A percentile compares a stretch with the other conserved stretches of the same genome.
These are phyloP conservation scores for Pachycephus smyrnensis DNA, from an alignment of 2,888 invertebrate species.

Conservation along the genomic window DNA sequence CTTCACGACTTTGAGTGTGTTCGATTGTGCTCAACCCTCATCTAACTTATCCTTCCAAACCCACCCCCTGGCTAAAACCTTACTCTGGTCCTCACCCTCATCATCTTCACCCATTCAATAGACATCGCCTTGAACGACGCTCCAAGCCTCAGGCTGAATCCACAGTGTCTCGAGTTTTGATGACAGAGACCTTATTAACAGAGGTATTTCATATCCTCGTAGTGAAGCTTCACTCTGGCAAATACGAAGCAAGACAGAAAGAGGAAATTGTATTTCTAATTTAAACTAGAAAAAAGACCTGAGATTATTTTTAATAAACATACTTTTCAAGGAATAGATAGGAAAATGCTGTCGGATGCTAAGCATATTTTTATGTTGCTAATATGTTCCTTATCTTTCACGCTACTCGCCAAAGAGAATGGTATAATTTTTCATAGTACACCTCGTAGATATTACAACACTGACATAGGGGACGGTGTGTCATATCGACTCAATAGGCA, in stretches of 20 bases:
- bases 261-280: neutral
- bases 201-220: neutral
- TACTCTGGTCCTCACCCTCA: neutral
- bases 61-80: neutral
- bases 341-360: neutral
- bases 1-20: constrained; percentile 14
- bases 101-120: neutral
- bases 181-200: neutral
- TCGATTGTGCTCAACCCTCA: constrained; percentile 25
- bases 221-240: neutral
- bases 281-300: neutral
- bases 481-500: neutral
- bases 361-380: neutral
- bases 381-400: neutral
- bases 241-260: neutral
- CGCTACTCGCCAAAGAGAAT: neutral
- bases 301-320: neutral
- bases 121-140: neutral
- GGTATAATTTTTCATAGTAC: neutral
- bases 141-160: neutral
- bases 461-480: neutral
- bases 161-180: neutral
- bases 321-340: neutral
- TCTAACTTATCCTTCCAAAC: constrained; percentile 19
- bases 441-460: neutral